phyloP scores from a whole-genome alignment of 30 jellyfish, hydroid and myxozoan genomes.

The Calvadosia cruxmelitensis region DNA sequence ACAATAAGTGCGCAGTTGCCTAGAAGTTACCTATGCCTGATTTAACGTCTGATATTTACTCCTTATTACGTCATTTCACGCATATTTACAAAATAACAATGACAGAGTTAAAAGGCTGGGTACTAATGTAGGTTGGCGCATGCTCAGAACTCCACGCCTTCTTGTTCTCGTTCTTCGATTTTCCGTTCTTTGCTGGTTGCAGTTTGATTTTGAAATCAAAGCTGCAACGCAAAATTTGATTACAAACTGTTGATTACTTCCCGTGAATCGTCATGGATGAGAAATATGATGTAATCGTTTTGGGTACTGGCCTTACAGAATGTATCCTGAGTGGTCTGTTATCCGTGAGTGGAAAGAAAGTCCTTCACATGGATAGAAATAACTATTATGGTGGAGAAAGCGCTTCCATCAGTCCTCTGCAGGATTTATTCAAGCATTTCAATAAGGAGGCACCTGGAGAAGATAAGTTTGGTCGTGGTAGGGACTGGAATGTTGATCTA shows the following conservation, averaged over 20 bases:
- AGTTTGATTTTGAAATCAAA: background rate
- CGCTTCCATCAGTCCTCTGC: constrained; percentile 91
- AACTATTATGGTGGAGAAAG: constrained; percentile 96
- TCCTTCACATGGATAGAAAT: constrained; percentile 97
- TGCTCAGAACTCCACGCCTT: background rate
- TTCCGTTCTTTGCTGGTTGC: background rate
- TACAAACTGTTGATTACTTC: background rate
- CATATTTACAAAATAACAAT: too few species aligned
- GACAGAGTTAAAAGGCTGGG: too few species aligned
- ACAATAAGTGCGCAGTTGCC: too few species aligned
- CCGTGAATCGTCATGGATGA: constrained; percentile 71
- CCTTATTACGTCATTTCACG: too few species aligned
- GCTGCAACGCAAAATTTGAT: too few species aligned
- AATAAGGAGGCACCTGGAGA: constrained; percentile 35
- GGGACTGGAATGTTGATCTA: constrained; percentile 96
- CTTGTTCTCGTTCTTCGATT: background rate
- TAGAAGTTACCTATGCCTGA: too few species aligned
- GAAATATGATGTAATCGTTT: constrained; percentile 84
- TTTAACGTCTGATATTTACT: too few species aligned
- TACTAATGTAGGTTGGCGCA: too few species aligned
- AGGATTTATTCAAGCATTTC: constrained; percentile 75
- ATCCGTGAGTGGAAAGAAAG: constrained; percentile 93
- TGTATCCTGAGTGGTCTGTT: constrained; percentile 95
- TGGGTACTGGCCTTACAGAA: constrained; percentile 98
- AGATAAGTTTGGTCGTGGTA: constrained; percentile 86